Conservation (phyloP, 2,797 vertebrate genomes). For the Hoplostethus atlanticus region DNA sequence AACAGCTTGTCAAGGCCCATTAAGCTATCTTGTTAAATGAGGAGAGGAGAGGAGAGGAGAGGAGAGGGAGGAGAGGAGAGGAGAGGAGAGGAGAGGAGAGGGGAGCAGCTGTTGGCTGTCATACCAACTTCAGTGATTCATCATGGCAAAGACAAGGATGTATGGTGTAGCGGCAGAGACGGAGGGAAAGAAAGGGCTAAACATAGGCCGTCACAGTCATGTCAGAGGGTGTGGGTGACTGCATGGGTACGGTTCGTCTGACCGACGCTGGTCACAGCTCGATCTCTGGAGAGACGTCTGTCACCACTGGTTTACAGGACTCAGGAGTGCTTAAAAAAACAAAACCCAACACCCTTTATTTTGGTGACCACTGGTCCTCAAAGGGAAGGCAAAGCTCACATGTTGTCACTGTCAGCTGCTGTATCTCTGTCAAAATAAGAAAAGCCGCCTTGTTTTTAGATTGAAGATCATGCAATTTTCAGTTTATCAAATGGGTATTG, state of each 20-base stretch:
- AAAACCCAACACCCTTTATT: no score
- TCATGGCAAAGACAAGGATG: slow-evolving; percentile 4
- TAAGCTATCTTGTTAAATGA: slow-evolving; percentile 20
- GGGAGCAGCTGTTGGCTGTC: background rate
- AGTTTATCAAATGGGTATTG: no score
- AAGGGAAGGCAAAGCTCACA: no score
- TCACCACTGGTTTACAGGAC: slow-evolving; percentile 21
- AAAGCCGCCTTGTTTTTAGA: no score
- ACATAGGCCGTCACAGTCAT: background rate
- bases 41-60: background rate
- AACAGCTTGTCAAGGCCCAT: slow-evolving; percentile 37
- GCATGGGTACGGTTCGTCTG: slow-evolving; percentile 2
- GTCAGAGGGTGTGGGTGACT: slow-evolving; percentile 11
- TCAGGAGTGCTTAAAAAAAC: slow-evolving; percentile 20
- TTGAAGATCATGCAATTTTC: no score
- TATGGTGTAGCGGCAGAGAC: slow-evolving; percentile 1
- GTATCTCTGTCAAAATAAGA: no score
- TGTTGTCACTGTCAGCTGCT: no score
- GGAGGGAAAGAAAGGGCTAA: slow-evolving; percentile 1
- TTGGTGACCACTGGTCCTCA: no score
- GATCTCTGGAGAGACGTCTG: slow-evolving; percentile 12
- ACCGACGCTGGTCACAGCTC: slow-evolving; percentile 25
- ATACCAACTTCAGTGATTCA: background rate
- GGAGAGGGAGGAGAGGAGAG: background rate
- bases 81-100: no score